Conservation (phyloP, 1,140 invertebrate species). For the Apis florea region DNA sequence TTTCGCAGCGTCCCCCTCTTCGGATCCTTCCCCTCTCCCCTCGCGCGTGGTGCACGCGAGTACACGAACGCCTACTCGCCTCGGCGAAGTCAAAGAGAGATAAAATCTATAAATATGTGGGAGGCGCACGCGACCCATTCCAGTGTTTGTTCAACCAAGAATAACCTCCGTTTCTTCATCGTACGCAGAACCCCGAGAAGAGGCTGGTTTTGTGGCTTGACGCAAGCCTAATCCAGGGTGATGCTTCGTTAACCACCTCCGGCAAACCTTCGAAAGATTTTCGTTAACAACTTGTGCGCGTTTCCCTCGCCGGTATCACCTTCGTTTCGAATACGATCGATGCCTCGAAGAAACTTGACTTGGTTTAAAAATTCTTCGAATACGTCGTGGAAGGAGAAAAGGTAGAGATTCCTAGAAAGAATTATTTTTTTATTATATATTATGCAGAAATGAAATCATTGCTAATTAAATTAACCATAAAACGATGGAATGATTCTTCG, state of each 20-base stretch:
- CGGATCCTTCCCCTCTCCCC: slow-evolving; percentile 8
- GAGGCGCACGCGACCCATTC: slow-evolving; percentile 80
- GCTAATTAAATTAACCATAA: too few relatives aligned
- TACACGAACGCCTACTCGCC: slow-evolving; percentile 67
- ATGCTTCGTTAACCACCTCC: slow-evolving; percentile 61
- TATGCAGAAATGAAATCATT: too few relatives aligned
- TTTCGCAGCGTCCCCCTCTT: slow-evolving; percentile 36
- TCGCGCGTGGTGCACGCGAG: slow-evolving; percentile 55
- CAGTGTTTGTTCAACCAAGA: slow-evolving; percentile 81
- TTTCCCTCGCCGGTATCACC: not conserved
- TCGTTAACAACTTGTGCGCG: not conserved
- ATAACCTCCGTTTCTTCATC: slow-evolving; percentile 80
- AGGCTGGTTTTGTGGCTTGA: slow-evolving; percentile 78
- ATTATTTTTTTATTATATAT: too few relatives aligned
- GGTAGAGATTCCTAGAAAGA: too few relatives aligned
- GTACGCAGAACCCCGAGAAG: slow-evolving; percentile 69
- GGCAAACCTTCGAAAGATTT: slow-evolving; percentile 1
- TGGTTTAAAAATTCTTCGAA: not conserved
- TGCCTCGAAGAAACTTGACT: not conserved
- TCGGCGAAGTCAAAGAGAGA: slow-evolving; percentile 77
- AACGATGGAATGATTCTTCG: too few relatives aligned
- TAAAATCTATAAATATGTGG: slow-evolving; percentile 81
- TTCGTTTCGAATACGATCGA: not conserved
- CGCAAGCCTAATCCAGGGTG: slow-evolving; percentile 67
- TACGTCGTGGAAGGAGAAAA: too few relatives aligned